Evolutionary conservation across 2,888 invertebrate genomes (phyloP).

Genomic region (Monochamus alternatus): DNA sequence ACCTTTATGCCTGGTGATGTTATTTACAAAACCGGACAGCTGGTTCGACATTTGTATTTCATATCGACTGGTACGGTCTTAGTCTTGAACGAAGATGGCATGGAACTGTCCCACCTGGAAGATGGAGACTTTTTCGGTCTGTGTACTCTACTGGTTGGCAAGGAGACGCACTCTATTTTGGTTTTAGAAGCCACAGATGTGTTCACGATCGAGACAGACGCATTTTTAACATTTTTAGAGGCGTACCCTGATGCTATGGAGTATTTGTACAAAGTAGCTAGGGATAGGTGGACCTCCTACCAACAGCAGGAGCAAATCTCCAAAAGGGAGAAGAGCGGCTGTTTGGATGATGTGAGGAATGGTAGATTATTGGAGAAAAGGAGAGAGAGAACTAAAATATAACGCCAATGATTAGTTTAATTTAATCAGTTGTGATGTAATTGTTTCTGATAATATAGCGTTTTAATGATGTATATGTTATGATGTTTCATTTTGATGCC

Average conservation of each 20-base stretch:
- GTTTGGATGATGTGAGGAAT: too few species aligned
- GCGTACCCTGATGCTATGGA: background rate
- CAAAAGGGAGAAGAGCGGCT: too few species aligned
- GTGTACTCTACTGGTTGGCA: constrained; percentile 48
- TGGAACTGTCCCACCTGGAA: constrained; percentile 73
- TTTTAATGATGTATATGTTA: too few species aligned
- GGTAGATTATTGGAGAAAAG: too few species aligned
- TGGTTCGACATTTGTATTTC: constrained; percentile 72
- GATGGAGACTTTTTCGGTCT: constrained; percentile 73
- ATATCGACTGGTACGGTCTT: constrained; percentile 73
- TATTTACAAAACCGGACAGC: constrained; percentile 67
- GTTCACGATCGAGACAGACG: constrained; percentile 45
- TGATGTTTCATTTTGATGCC: too few species aligned
- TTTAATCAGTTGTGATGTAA: too few species aligned
- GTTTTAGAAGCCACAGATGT: constrained; percentile 66
- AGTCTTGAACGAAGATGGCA: constrained; percentile 67
- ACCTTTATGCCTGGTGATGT: constrained; percentile 62
- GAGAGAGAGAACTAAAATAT: too few species aligned
- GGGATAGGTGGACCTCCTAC: background rate
- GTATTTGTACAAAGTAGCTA: background rate
- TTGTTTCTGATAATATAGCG: too few species aligned
- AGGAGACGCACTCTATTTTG: constrained; percentile 48
- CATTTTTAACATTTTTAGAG: background rate
- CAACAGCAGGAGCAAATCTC: background rate
- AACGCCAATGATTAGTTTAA: too few species aligned